A percentile compares a stretch with the other conserved stretches of the same genome.
Conservation (phyloP, 2,888 invertebrate genomes). For the Hyalella azteca region DNA sequence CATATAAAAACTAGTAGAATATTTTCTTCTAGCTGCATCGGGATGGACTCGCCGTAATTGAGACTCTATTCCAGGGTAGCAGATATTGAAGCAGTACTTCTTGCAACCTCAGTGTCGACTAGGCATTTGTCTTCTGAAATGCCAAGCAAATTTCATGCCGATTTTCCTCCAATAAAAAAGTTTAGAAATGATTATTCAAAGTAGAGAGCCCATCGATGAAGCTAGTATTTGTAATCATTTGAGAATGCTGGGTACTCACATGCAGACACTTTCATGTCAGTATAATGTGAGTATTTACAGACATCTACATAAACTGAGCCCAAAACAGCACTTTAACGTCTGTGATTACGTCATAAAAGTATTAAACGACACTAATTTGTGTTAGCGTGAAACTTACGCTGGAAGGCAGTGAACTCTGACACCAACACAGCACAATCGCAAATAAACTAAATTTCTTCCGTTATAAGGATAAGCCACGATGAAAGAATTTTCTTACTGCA, state of each 20-base stretch:
- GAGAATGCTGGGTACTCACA: neutral
- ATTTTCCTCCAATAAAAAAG: neutral
- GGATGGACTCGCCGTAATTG: conserved; percentile 24
- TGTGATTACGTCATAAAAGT: too few species aligned
- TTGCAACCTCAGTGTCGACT: neutral
- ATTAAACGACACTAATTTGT: too few species aligned
- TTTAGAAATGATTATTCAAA: conserved; percentile 8
- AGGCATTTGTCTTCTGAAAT: neutral
- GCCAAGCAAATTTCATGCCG: neutral
- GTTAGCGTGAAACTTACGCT: too few species aligned
- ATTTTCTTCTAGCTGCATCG: neutral
- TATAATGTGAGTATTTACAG: too few species aligned
- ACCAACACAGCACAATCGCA: too few species aligned
- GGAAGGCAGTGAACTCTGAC: too few species aligned
- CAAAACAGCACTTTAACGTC: too few species aligned
- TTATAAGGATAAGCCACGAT: too few species aligned
- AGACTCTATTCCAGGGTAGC: neutral
- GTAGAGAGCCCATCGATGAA: conserved; percentile 15
- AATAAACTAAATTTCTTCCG: too few species aligned
- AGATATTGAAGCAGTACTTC: neutral
- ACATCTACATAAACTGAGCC: too few species aligned
- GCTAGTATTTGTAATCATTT: neutral
- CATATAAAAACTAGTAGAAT: conserved; percentile 20
- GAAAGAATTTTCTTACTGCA: too few species aligned
- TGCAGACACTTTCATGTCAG: conserved; percentile 15